Conservation (phyloP, 1,140 invertebrate genomes). For the Bombus vancouverensis region DNA sequence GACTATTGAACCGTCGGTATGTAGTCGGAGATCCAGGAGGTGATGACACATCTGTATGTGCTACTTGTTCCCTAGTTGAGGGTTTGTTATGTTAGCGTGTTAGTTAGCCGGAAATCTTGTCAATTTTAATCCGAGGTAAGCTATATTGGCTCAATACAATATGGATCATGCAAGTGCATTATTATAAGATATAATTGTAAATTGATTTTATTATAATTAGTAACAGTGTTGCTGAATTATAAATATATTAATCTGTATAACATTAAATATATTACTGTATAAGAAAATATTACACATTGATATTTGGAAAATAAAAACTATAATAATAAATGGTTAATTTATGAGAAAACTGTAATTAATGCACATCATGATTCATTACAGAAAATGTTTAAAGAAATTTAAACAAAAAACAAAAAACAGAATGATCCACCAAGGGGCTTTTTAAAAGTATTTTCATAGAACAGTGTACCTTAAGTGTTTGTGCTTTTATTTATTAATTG, state of each 20-base stretch:
- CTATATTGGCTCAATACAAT: constrained; percentile 24
- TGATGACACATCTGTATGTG: constrained; percentile 82
- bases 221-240: background rate
- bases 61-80: constrained; percentile 83
- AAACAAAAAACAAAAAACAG: constrained; percentile 1
- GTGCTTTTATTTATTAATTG: constrained; percentile 63
- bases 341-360: background rate
- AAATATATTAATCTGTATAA: constrained; percentile 17
- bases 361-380: constrained; percentile 8
- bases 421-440: constrained; percentile 22
- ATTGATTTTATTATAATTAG: constrained; percentile 16
- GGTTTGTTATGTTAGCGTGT: constrained; percentile 81
- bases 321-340: background rate
- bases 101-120: constrained; percentile 71
- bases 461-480: constrained; percentile 50
- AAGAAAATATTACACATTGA: background rate
- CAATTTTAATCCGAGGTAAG: constrained; percentile 50
- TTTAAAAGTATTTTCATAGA: constrained; percentile 26
- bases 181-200: background rate
- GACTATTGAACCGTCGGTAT: constrained; percentile 84
- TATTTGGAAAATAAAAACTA: background rate
- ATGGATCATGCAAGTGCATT: constrained; percentile 48
- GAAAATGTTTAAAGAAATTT: constrained; percentile 12
- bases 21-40: constrained; percentile 87
- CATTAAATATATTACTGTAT: background rate